Base-by-base conservation (phyloP, 2,797 vertebrate species). In the Sphenopsis melanotis region DNA sequence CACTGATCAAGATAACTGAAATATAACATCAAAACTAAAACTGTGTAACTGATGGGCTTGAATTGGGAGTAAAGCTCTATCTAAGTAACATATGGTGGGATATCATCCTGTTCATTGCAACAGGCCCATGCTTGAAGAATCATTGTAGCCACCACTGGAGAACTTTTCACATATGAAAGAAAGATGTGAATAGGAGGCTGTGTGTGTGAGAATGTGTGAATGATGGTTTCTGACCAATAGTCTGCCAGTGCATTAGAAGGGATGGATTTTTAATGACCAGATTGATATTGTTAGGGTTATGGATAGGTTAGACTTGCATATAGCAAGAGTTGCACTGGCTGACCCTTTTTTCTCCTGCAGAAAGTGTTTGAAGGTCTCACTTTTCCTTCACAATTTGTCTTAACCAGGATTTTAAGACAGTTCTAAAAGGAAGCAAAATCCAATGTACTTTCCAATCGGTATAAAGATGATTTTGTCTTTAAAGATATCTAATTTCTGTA, bases 401-500 rank as follows among this genome's bases (percentile, higher is more conserved):
- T 60, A 77, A n/a, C 11, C 24, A 77, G 5, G 8, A 46, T 55
- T 89, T 74, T 49, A 78, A 3, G 36, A 75, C 14, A 71, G 4
- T 83, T 91, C 61, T 72, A 75, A 61, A 44, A 23, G 12, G 19
- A 91, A 94, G 13, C 0, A 68, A 53, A 74, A 61, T 64, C 39
- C 85, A 79, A 88, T 66, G 47, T 34, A 57, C 46, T 84, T 92
- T 87, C 61, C 83, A 87, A 93, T 79, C 5, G 1, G 12, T 22
- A 26, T 50, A 80, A 44, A 71, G 32, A 81, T 30, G 13, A 96
- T 94, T 91, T 80, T 85, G n/a, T 55, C 81, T 89, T 95, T 92
- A 81, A 83, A 93, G 75, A n/a, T 64, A 95, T 93, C 75, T 89
- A 26, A 91, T 94, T 89, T 94, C 94, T 95, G 34, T 44, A 87